These are phyloP conservation scores for Herpailurus yagouaroundi DNA, from an alignment of 2,113 vertebrate species.

Conservation along the genomic window DNA sequence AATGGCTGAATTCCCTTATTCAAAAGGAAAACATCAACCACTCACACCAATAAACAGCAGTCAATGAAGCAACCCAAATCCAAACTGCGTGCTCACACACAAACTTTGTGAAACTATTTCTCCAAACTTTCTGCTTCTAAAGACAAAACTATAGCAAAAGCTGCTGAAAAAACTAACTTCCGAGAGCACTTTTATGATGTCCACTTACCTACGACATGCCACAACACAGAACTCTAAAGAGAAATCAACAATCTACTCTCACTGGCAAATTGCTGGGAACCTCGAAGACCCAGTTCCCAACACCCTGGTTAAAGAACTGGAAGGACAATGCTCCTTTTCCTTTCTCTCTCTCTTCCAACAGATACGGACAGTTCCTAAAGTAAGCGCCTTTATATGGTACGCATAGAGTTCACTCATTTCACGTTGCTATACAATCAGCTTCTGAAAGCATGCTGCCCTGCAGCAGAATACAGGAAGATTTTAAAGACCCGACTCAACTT, in stretches of 20 bases:
- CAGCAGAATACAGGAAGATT: not conserved
- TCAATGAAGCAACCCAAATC: constrained; percentile 27
- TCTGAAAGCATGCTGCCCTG: not conserved
- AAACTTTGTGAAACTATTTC: not conserved
- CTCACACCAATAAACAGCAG: not conserved
- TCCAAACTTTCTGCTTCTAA: not conserved
- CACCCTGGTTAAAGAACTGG: not conserved
- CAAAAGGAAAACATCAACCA: constrained; percentile 13
- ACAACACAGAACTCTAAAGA: not conserved
- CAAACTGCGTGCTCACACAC: not conserved
- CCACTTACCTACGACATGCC: not conserved
- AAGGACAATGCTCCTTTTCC: not conserved
- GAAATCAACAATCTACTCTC: not conserved
- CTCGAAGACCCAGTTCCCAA: not conserved
- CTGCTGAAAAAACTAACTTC: constrained; percentile 31
- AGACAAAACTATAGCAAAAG: not conserved
- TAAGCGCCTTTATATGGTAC: not conserved
- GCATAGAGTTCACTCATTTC: not conserved
- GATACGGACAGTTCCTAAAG: not conserved
- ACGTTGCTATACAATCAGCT: not conserved
- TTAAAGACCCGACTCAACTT: not conserved
- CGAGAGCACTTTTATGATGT: not conserved
- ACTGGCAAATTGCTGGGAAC: not conserved
- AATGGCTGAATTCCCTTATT: not conserved
- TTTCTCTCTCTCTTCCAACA: not conserved